Evolutionary conservation across 2,797 vertebrate genomes (phyloP).

Genomic region (Melanotaenia boesemani): DNA sequence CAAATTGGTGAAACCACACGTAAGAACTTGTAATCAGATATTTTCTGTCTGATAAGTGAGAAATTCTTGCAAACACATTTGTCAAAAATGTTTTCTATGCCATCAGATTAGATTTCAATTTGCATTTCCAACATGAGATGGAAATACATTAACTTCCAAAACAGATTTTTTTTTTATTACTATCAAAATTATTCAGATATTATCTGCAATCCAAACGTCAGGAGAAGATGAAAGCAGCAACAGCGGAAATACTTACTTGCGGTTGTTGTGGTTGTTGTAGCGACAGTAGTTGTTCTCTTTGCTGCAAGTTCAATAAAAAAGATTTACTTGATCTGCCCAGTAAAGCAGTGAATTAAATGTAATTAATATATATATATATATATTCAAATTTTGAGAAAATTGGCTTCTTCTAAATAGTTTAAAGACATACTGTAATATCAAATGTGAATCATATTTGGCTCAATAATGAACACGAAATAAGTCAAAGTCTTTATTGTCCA

Average conservation of each 20-base stretch:
- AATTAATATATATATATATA: constrained; percentile 14
- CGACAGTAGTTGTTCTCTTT: constrained; percentile 67
- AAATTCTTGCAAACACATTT: not conserved
- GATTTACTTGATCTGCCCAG: not conserved
- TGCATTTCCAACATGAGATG: not conserved
- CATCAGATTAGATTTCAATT: not conserved
- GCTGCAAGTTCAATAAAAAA: constrained; percentile 56
- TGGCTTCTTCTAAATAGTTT: not conserved
- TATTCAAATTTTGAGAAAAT: not conserved
- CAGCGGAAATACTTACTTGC: constrained; percentile 60
- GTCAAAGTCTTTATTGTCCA: not conserved
- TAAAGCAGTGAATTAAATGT: not conserved
- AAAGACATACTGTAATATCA: not conserved
- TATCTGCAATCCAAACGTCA: not conserved
- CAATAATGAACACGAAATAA: not conserved
- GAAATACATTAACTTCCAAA: not conserved
- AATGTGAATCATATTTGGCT: not conserved
- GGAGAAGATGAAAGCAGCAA: not conserved
- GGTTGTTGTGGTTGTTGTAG: constrained; percentile 66
- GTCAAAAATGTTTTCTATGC: not conserved
- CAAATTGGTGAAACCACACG: not conserved
- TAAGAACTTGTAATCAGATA: not conserved
- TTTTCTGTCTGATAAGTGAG: not conserved
- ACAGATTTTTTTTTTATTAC: not conserved
- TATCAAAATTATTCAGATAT: not conserved